phyloP scores from a whole-genome alignment of 2,888 invertebrate species.

The Orchestes rusci region DNA sequence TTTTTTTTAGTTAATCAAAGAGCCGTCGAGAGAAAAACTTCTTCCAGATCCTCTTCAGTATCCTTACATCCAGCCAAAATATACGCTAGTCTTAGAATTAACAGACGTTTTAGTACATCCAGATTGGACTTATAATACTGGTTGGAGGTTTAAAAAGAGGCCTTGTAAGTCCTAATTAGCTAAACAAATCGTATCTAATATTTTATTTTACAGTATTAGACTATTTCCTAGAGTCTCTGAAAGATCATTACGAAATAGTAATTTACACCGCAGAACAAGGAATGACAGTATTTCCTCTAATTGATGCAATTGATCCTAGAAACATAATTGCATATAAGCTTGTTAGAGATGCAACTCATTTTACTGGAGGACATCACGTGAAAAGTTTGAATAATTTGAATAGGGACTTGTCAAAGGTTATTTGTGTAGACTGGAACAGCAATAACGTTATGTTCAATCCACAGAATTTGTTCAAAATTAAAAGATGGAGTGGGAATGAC shows the following conservation, averaged over 20 bases:
- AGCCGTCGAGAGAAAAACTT: conserved; percentile 89
- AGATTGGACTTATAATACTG: conserved; percentile 97
- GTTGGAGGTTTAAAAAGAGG: conserved; percentile 97
- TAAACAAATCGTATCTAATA: background rate
- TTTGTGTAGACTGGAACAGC: conserved; percentile 91
- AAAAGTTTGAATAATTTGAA: conserved; percentile 84
- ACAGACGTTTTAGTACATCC: conserved; percentile 95
- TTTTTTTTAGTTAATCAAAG: conserved; percentile 75
- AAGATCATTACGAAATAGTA: conserved; percentile 80
- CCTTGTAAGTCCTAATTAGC: conserved; percentile 53
- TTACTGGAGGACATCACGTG: conserved; percentile 87
- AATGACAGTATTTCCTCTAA: conserved; percentile 88
- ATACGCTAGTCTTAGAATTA: conserved; percentile 92
- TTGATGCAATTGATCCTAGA: conserved; percentile 90
- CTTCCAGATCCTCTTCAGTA: conserved; percentile 86
- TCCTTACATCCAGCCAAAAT: conserved; percentile 94
- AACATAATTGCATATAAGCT: conserved; percentile 81
- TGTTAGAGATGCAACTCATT: conserved; percentile 92
- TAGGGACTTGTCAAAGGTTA: conserved; percentile 79
- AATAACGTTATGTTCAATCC: conserved; percentile 81
- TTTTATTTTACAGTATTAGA: conserved; percentile 53
- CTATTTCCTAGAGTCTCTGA: conserved; percentile 72
- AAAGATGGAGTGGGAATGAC: conserved; percentile 90
- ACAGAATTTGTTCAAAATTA: conserved; percentile 78
- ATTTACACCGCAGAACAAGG: conserved; percentile 94